Percentiles rank a stretch among this genome's conserved stretches.
Conservation (phyloP, 1,140 invertebrate genomes). For the Camponotus vicinus region DNA sequence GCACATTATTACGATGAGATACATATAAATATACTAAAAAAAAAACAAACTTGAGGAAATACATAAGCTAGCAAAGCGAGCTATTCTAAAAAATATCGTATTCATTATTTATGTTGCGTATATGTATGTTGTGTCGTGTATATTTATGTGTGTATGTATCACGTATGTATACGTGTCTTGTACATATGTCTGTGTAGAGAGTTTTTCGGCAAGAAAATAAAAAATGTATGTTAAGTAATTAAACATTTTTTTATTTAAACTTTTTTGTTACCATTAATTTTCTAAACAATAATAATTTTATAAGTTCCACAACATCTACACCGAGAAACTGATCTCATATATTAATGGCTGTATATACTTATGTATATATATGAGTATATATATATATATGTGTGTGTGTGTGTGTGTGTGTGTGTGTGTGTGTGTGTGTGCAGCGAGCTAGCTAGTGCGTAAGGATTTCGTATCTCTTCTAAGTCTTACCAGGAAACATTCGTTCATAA, state of each 20-base stretch:
- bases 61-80: constrained; percentile 15
- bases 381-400: constrained; percentile 72
- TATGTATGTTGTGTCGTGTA: too few relatives aligned
- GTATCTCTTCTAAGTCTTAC: constrained; percentile 79
- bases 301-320: background rate
- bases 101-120: background rate
- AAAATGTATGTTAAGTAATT: background rate
- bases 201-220: constrained; percentile 30
- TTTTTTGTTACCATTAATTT: background rate
- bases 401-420: constrained; percentile 69
- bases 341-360: constrained; percentile 37
- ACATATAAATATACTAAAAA: background rate
- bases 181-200: background rate
- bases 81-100: constrained; percentile 27
- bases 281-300: background rate
- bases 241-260: background rate
- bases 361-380: constrained; percentile 40
- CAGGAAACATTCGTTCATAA: constrained; percentile 74
- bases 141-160: background rate
- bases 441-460: constrained; percentile 78
- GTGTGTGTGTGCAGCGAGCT: constrained; percentile 78
- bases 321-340: constrained; percentile 30
- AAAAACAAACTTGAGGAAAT: constrained; percentile 21
- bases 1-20: background rate
- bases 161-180: too few relatives aligned